These are phyloP conservation scores for Myotis findleyi DNA, from an alignment of 2,797 vertebrate species.

Conservation along the genomic window DNA sequence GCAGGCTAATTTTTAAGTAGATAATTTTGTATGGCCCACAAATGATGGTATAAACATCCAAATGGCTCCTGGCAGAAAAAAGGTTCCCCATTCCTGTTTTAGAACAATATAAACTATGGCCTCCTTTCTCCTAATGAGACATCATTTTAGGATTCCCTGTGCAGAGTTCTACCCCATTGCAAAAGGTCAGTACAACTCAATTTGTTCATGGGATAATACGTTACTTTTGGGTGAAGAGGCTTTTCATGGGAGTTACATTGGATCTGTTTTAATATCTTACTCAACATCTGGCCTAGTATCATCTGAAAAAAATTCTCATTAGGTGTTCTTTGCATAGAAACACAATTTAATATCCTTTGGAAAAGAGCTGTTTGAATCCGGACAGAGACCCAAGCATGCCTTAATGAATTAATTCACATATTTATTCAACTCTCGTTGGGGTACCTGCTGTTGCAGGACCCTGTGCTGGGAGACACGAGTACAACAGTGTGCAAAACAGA, in stretches of 20 bases:
- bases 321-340: not conserved
- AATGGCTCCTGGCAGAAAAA: too few species aligned
- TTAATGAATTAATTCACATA: not conserved
- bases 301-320: not conserved
- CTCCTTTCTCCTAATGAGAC: not conserved
- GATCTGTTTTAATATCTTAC: not conserved
- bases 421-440: not conserved
- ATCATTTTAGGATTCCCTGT: not conserved
- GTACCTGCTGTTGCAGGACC: not conserved
- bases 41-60: too few species aligned
- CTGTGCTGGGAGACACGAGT: not conserved
- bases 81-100: not conserved
- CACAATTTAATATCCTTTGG: not conserved
- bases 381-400: not conserved
- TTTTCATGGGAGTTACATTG: not conserved
- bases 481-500: not conserved
- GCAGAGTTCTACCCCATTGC: not conserved
- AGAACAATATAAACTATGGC: not conserved
- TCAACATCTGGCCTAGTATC: not conserved
- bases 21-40: too few species aligned
- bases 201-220: not conserved
- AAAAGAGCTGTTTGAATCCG: not conserved
- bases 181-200: not conserved
- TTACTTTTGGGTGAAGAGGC: not conserved
- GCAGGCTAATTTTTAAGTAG: too few species aligned